A percentile compares a stretch with the other conserved stretches of the same genome.
phyloP scores from a whole-genome alignment of 2,888 invertebrate species.

The Nomada ruficornis region DNA sequence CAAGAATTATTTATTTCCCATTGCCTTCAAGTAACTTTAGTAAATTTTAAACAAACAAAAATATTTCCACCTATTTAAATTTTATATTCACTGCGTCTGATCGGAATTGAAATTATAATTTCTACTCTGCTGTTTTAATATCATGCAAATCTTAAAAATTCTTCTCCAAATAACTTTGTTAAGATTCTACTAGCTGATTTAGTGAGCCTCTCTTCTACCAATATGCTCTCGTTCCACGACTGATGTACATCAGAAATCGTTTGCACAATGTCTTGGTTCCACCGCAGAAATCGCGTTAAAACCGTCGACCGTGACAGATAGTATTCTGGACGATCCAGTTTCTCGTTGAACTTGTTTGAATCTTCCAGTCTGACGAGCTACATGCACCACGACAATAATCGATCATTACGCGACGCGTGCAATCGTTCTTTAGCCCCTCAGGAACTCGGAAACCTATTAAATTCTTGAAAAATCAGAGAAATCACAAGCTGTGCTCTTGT shows the following conservation, averaged over 20 bases:
- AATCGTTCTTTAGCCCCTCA: slow-evolving; percentile 45
- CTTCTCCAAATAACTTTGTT: neutral
- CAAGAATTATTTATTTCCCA: too few species aligned
- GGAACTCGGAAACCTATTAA: slow-evolving; percentile 26
- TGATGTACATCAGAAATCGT: slow-evolving; percentile 59
- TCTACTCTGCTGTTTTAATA: too few species aligned
- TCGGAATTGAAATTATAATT: too few species aligned
- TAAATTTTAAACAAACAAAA: too few species aligned
- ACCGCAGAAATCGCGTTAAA: slow-evolving; percentile 66
- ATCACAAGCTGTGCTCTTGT: neutral
- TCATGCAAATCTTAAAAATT: too few species aligned
- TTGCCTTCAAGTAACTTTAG: too few species aligned
- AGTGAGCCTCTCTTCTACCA: slow-evolving; percentile 38
- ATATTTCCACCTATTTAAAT: too few species aligned
- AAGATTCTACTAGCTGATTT: slow-evolving; percentile 46
- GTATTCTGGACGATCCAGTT: slow-evolving; percentile 67
- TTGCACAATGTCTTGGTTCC: slow-evolving; percentile 61
- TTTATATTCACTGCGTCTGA: too few species aligned
- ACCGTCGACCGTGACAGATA: slow-evolving; percentile 70
- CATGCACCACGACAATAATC: slow-evolving; percentile 57
- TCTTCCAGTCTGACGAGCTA: slow-evolving; percentile 56
- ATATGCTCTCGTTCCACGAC: slow-evolving; percentile 48
- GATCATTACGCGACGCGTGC: slow-evolving; percentile 54
- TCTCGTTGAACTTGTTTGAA: slow-evolving; percentile 63
- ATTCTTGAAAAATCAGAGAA: slow-evolving; percentile 14